A percentile compares a stretch with the other conserved stretches of the same genome.
Conservation (phyloP, 2,888 invertebrate species). For the Caenorhabditis sp. region DNA sequence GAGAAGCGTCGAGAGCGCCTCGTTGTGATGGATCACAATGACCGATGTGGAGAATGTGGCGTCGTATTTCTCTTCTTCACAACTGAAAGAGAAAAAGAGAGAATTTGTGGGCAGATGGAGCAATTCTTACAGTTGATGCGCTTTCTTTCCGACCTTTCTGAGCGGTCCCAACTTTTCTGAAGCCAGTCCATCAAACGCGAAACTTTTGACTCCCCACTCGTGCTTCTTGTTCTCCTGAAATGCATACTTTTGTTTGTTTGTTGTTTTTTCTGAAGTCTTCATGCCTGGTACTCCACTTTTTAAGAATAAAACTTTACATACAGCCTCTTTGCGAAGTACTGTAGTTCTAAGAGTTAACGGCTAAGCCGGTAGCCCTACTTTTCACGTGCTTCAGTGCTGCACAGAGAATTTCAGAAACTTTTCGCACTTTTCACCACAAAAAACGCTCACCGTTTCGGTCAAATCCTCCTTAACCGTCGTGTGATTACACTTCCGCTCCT, state of each 20-base stretch:
- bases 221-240: slow-evolving; percentile 50
- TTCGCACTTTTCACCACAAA: no score
- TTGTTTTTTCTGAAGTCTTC: no score
- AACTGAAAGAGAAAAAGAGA: slow-evolving; percentile 51
- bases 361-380: no score
- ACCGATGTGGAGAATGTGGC: slow-evolving; percentile 81
- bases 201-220: slow-evolving; percentile 86
- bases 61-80: slow-evolving; percentile 66
- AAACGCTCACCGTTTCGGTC: slow-evolving; percentile 20
- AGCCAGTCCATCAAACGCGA: slow-evolving; percentile 92
- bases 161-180: slow-evolving; percentile 89
- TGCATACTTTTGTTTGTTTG: no score
- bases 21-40: slow-evolving; percentile 98
- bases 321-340: no score
- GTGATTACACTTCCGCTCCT: slow-evolving; percentile 52
- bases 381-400: no score
- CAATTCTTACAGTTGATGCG: slow-evolving; percentile 87
- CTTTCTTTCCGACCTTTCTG: slow-evolving; percentile 89
- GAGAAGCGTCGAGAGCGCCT: slow-evolving; percentile 95
- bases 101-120: no score
- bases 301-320: no score
- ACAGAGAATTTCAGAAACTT: no score
- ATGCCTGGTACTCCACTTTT: no score
- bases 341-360: no score
- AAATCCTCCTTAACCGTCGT: slow-evolving; percentile 32